Base-by-base conservation (phyloP, 2,888 invertebrate species). In the Perizoma flavofasciatum region DNA sequence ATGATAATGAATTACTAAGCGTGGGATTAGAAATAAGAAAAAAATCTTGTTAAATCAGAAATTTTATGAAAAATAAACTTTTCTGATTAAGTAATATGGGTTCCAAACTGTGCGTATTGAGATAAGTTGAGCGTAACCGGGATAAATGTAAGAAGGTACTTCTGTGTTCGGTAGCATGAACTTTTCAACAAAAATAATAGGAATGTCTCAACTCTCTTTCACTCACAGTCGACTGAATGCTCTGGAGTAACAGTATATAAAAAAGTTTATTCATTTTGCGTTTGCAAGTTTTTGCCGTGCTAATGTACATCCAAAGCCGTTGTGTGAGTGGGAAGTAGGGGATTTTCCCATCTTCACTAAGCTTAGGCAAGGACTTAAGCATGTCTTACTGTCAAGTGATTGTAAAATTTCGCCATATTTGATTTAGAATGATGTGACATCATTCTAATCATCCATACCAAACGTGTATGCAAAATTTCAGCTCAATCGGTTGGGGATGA, bases 161-260 rank as follows among this genome's bases (percentile, higher is more conserved):
- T 22, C 22, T 22, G 22, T 22, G 22, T 22, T 22, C 22, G 1
- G 22, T 49, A 55, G 39, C 51, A 48, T 45, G 41, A 52, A 60
- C 40, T 52, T 61, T 53, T 49, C 11, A 49, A 53, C 49, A 53
- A 53, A 61, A 56, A 56, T 56, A 49, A 48, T 56, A 51, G 9
- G 10, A 6, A 55, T 33, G 32, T 44, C 32, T 7, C 32, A 48
- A 37, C 33, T 32, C 10, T 45, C 41, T 57, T 50, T 46, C 41
- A 41, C 41, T 47, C 8, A 0, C 10, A 47, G 47, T 47, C 51
- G 51, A 51, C 41, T 32, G 50, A 47, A 51, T n/a, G 34, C 34
- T 40, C 8, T 39, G 50, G 10, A 10, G 44, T 6, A 22, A 22
- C 44, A 7, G 22, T 32, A 39, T 46, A 56, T 46, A 40, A n/a